Evolutionary conservation across 2,113 vertebrate genomes (phyloP), one percentile per base, ranked within the genome.

Genomic region (Chloroceryle aenea): DNA sequence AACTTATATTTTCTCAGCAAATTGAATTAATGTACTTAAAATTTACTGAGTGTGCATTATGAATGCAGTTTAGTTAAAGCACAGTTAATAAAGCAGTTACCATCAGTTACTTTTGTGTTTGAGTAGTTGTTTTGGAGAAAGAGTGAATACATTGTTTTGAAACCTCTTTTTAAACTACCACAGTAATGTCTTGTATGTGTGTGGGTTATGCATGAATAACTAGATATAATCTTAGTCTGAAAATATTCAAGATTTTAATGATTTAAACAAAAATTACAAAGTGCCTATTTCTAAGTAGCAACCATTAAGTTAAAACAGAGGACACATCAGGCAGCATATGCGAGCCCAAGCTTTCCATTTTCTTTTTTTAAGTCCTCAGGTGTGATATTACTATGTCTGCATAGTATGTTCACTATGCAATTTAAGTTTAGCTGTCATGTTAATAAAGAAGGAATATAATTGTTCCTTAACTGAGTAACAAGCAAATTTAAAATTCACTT

Each of bases 161-260:
- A 68, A 53, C 4, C 36, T n/a, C 8, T 58, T 89, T 56, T 58
- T 0, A 55, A 36, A 27, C 74, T 40, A 55, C 15, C 75, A 7
- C 13, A 34, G 13, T 59, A 67, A 50, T 1, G 0, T 55, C 29
- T 52, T 67, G 18, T 63, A 4, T 89, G 8, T 1, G 0, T 50
- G 12, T 58, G 55, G 15, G 5, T 67, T 75, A 14, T 59, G 2
- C 25, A 9, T 50, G 7, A 9, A 32, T 45, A 45, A n/a, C 48
- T 48, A 2, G 7, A 36, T 47, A 9, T 10, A 26, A 0, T 47
- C 45, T 66, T 77, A 50, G 47, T 47, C 64, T 85, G 55, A 81
- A 95, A 80, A 52, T 38, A 59, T 14, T 63, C 5, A 71, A 71
- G 29, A 21, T 71, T 43, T 45, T 84, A 59, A 53, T 88, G 45